Evolutionary conservation across 2,113 vertebrate genomes (phyloP).

Genomic region (Pipra filicauda): DNA sequence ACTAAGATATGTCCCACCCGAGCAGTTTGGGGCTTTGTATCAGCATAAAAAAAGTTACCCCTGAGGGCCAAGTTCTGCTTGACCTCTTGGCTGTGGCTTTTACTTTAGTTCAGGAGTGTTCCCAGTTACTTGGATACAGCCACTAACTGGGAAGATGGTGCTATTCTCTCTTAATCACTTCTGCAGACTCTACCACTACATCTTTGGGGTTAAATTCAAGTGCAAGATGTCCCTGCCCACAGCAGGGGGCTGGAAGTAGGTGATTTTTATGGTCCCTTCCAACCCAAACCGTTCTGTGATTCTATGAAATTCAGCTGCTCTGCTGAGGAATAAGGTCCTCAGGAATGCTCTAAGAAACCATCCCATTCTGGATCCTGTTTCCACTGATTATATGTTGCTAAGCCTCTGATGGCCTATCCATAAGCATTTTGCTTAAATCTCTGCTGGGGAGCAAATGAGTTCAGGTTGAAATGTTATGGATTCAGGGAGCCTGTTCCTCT

Average conservation of each 20-base stretch:
- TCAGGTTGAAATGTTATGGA: not conserved
- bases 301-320: rapidly evolving
- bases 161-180: not conserved
- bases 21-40: not conserved
- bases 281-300: not conserved
- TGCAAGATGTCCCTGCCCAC: not conserved
- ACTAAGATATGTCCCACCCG: not conserved
- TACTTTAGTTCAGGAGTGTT: not conserved
- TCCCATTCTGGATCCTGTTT: not conserved
- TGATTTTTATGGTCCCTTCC: not conserved
- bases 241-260: not conserved
- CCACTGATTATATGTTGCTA: not conserved
- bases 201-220: not conserved
- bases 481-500: not conserved
- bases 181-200: not conserved
- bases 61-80: not conserved
- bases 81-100: not conserved
- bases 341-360: not conserved
- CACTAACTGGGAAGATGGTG: not conserved
- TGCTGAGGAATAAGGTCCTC: not conserved
- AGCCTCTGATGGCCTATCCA: not conserved
- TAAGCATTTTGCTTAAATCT: not conserved
- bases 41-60: not conserved
- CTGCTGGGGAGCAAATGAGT: not conserved
- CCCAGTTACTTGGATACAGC: not conserved